A percentile compares a stretch with the other conserved stretches of the same genome.
Conservation (phyloP, 92 coral and sea anemone genomes). For the Epizoanthus scotinus region DNA sequence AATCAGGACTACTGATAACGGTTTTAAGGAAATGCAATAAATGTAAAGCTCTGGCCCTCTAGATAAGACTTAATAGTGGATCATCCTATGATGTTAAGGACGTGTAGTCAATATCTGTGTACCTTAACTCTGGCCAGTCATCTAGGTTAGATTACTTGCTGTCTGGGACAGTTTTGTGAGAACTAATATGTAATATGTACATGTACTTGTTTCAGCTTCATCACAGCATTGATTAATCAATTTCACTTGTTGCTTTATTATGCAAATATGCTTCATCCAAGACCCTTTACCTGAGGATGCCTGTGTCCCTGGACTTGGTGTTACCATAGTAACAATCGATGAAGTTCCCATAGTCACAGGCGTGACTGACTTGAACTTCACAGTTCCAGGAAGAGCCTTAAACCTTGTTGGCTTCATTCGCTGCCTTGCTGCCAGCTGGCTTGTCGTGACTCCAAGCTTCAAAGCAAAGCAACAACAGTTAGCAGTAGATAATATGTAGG, state of each 20-base stretch:
- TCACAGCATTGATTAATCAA: not conserved
- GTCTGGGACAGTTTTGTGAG: not conserved
- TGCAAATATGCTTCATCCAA: not conserved
- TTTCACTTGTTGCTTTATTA: not conserved
- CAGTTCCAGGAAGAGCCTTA: conserved; percentile 87
- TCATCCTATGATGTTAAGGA: too few species aligned
- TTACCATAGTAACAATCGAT: conserved; percentile 77
- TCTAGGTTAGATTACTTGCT: not conserved
- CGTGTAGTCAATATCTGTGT: not conserved
- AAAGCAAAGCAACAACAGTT: not conserved
- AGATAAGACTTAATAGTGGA: not conserved
- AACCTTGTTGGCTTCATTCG: conserved; percentile 76
- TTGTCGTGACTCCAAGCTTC: conserved; percentile 61
- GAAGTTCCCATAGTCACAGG: conserved; percentile 84
- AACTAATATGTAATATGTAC: too few species aligned
- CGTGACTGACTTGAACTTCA: conserved; percentile 82
- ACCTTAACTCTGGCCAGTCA: too few species aligned
- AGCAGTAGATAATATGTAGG: too few species aligned
- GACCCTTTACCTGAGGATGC: conserved; percentile 49
- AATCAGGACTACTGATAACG: too few species aligned
- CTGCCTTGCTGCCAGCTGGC: conserved; percentile 77
- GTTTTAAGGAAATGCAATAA: not conserved
- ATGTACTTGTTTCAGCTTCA: too few species aligned
- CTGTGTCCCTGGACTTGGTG: conserved; percentile 71
- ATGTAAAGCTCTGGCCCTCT: not conserved